These are phyloP conservation scores for Halcyon chelicuti DNA, from an alignment of 2,797 vertebrate genomes.

Conservation along the genomic window DNA sequence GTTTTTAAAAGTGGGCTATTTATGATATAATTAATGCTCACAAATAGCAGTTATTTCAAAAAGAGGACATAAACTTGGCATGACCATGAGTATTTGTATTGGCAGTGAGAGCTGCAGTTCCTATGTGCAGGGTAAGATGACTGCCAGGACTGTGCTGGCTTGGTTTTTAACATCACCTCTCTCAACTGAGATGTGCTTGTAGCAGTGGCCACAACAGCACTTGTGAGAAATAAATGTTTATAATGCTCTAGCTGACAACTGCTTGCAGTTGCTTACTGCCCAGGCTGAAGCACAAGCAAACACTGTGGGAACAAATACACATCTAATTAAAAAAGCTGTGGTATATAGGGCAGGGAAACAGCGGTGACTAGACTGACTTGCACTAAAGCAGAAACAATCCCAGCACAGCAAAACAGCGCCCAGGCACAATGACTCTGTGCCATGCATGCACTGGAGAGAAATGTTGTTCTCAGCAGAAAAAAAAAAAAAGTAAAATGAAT, in stretches of 20 bases:
- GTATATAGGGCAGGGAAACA: conserved; percentile 6
- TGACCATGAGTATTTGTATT: neutral
- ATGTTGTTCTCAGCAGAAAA: conserved; percentile 27
- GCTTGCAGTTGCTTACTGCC: conserved; percentile 14
- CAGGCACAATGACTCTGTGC: neutral
- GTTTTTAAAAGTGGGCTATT: neutral
- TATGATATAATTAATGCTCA: neutral
- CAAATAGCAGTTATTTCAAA: conserved; percentile 22
- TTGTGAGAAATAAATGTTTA: conserved; percentile 20
- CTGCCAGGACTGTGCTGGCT: neutral
- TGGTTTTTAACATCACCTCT: neutral
- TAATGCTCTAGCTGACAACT: neutral
- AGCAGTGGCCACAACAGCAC: neutral
- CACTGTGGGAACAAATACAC: conserved; percentile 36
- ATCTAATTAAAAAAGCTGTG: conserved; percentile 14
- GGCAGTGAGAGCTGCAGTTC: neutral
- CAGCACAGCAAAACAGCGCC: neutral
- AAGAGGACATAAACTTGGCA: neutral
- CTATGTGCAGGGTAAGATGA: neutral
- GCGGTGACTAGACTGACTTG: neutral
- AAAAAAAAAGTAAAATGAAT: conserved; percentile 18
- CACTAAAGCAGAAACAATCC: neutral
- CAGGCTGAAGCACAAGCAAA: conserved; percentile 2
- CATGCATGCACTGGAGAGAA: neutral
- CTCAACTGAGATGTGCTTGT: neutral